phyloP scores from a whole-genome alignment of 2,888 invertebrate species.

The Pocota personata region DNA sequence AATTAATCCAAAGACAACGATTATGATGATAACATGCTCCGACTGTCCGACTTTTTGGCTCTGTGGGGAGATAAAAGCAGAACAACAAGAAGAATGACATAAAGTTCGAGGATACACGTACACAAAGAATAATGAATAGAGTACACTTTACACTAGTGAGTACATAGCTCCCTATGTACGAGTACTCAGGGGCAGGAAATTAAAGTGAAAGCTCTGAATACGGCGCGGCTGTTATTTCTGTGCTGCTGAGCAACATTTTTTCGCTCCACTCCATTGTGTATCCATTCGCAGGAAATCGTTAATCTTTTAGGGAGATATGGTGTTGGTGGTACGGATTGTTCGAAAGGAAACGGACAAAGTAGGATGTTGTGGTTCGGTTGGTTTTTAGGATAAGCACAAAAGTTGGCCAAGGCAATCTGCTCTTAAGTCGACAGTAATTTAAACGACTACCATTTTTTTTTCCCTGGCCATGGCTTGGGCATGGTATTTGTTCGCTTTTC shows the following conservation, averaged over 20 bases:
- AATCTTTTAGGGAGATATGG: slow-evolving; percentile 38
- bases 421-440: slow-evolving; percentile 62
- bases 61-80: slow-evolving; percentile 75
- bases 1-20: slow-evolving; percentile 93
- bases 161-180: too few species aligned
- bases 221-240: neutral
- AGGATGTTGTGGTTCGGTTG: slow-evolving; percentile 63
- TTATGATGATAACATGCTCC: slow-evolving; percentile 92
- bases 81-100: neutral
- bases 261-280: neutral
- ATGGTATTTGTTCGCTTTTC: neutral
- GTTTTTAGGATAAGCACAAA: slow-evolving; percentile 57
- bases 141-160: neutral
- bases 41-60: slow-evolving; percentile 82
- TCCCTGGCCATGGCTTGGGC: neutral
- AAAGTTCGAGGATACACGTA: neutral
- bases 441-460: slow-evolving; percentile 38
- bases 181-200: slow-evolving; percentile 45
- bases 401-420: slow-evolving; percentile 55
- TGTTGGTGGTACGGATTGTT: neutral
- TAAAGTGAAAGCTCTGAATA: slow-evolving; percentile 50
- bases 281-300: slow-evolving; percentile 60
- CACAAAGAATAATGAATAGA: neutral
- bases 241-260: neutral
- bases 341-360: slow-evolving; percentile 51